Base-by-base conservation (phyloP, 1,140 invertebrate species). In the Camponotus vicinus region DNA sequence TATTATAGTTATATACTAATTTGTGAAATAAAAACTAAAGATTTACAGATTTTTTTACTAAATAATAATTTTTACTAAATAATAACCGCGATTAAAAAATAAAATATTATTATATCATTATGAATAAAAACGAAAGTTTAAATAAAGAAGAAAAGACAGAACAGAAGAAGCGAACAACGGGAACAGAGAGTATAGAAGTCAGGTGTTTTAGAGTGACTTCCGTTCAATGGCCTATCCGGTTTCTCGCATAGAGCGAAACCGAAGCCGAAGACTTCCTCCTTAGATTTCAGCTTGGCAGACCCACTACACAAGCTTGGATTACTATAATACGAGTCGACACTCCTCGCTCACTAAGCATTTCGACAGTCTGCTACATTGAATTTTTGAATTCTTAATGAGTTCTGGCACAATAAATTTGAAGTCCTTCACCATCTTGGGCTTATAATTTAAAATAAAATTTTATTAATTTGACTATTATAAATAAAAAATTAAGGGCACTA, bases 321-420 rank as follows among this genome's bases (percentile, higher is more conserved):
- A 92, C 92, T 45, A 88, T 83, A 93, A 94, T 93, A 93, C 92
- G 93, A 8, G 49, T 52, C 92, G 93, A 94, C 92, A 94, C 92
- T 94, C 34, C 18, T 93, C 88, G 92, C 92, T 90, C 91, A 89
- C 90, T 91, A 92, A 93, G 93, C 91, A 93, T 89, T 86, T 90
- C 92, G 93, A 93, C 92, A 92, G 92, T 93, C 93, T 93, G 37
- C 75, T 21, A 64, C 40, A n/a, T 70, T 13, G 27, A 5, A 15
- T 27, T 15, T 70, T 70, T 37, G 27, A 69, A n/a, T 70, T n/a
- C 27, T 34, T 32, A 70, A 71, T 2, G 4, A 71, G 32, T 70
- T 49, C 3, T n/a, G 3, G 18, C 15, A 8, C 18, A n/a, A 67
- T 40, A 66, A 69, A 18, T n/a, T 71, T 52, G 32, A 70, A 32